A percentile compares a stretch with the other conserved stretches of the same genome.
Conservation (phyloP, 2,888 invertebrate species). For the Tortricodes alternella region DNA sequence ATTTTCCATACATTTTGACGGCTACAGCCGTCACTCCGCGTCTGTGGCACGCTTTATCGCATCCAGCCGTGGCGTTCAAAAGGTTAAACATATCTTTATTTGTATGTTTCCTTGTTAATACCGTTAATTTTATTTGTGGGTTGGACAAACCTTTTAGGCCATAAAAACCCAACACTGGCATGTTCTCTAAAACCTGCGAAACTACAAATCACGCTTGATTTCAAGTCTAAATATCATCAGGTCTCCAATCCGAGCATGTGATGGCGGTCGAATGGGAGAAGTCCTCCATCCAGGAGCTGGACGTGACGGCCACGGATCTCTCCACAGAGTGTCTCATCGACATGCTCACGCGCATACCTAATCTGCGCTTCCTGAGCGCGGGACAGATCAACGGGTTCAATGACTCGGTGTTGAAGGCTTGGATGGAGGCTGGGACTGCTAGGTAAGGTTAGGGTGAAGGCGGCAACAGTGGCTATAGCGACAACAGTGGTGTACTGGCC, state of each 20-base stretch:
- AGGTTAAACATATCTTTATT: no score
- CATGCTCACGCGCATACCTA: conserved; percentile 93
- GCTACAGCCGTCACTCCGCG: no score
- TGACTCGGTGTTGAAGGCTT: conserved; percentile 95
- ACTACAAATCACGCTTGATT: no score
- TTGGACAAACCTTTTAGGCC: no score
- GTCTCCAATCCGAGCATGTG: conserved; percentile 94
- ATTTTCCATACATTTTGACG: no score
- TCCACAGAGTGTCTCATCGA: conserved; percentile 96
- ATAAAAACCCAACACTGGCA: no score
- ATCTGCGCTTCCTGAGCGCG: conserved; percentile 94
- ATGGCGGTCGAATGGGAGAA: conserved; percentile 99
- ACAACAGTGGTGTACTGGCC: no score
- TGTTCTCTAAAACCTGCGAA: background rate
- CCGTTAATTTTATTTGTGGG: no score
- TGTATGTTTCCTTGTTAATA: no score
- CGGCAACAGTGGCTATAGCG: no score
- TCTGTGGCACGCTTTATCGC: no score
- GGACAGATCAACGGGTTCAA: conserved; percentile 99
- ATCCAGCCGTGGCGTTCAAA: no score
- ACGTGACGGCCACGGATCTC: conserved; percentile 98
- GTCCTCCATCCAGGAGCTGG: conserved; percentile 95
- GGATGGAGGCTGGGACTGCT: conserved; percentile 93
- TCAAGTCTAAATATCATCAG: conserved; percentile 66
- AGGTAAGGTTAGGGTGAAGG: conserved; percentile 58